A percentile compares a stretch with the other conserved stretches of the same genome.
These are phyloP conservation scores for Pseudocheirus occidentalis DNA, from an alignment of 2,797 vertebrate genomes.

Conservation along the genomic window DNA sequence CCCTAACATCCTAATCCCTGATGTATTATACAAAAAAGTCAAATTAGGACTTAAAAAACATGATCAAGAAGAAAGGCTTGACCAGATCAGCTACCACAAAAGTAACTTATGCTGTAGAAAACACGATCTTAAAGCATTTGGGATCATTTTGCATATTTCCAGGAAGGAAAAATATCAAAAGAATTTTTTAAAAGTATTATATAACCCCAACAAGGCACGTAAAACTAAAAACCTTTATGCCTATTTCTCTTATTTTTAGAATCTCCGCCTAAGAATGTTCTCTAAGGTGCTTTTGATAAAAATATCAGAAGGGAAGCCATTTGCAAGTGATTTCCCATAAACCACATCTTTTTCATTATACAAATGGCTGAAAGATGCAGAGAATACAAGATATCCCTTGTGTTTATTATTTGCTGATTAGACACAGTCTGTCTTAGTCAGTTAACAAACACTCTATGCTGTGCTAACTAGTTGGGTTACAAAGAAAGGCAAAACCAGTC, in stretches of 20 bases:
- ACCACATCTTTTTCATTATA: neutral
- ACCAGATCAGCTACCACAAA: neutral
- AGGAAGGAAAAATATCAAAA: neutral
- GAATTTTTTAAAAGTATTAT: neutral
- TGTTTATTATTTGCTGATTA: neutral
- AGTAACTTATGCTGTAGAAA: neutral
- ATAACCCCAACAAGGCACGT: neutral
- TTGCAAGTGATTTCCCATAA: neutral
- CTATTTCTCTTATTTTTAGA: neutral
- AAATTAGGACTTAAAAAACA: neutral
- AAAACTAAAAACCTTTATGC: neutral
- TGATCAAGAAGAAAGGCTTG: neutral
- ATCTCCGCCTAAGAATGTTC: neutral
- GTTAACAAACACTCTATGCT: neutral
- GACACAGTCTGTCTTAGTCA: neutral
- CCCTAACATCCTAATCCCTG: neutral
- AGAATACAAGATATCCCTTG: neutral
- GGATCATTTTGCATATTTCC: neutral
- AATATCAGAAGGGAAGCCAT: neutral
- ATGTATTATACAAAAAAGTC: neutral
- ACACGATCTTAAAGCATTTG: neutral
- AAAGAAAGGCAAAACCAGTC: neutral
- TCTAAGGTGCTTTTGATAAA: neutral
- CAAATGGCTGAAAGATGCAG: neutral
- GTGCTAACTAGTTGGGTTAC: no score